Evolutionary conservation across 64 coral and sea anemone genomes (phyloP).

Genomic region (Montipora cactus): DNA sequence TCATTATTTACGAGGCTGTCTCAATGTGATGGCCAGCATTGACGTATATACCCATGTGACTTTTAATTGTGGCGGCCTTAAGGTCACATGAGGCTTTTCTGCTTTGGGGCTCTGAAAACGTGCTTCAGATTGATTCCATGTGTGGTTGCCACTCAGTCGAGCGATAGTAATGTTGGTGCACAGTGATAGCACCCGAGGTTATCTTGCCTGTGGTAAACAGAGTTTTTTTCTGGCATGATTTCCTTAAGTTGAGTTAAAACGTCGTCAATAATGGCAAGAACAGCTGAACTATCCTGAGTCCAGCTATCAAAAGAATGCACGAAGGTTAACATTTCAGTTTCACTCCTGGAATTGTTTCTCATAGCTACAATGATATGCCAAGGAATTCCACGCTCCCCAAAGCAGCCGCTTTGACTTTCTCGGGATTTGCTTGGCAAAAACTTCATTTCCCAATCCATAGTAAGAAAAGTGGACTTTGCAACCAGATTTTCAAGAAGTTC

Average conservation of each 20-base stretch:
- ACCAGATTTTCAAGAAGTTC: not conserved
- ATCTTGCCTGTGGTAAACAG: not conserved
- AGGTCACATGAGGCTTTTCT: not conserved
- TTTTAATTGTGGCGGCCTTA: not conserved
- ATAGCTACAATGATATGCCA: constrained; percentile 51
- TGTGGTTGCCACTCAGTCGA: not conserved
- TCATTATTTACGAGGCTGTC: constrained; percentile 39
- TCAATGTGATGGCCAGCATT: constrained; percentile 55
- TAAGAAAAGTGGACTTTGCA: not conserved
- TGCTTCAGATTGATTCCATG: not conserved
- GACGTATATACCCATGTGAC: not conserved
- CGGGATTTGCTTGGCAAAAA: constrained; percentile 40
- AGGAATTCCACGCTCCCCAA: constrained; percentile 32
- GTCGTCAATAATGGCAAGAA: constrained; percentile 18
- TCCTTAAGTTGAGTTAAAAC: constrained; percentile 7
- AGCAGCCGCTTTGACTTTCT: constrained; percentile 54
- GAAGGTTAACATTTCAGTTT: constrained; percentile 50
- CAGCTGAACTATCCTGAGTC: constrained; percentile 27
- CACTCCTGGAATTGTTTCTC: not conserved
- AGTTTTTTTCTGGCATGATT: not conserved
- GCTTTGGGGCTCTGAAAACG: no score
- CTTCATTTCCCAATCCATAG: constrained; percentile 53
- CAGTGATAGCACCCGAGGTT: not conserved
- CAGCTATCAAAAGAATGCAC: constrained; percentile 54
- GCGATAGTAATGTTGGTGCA: not conserved